Percentiles rank a stretch among this genome's conserved stretches.
Conservation (phyloP, 2,113 vertebrate genomes). For the Misgurnus mizolepis region DNA sequence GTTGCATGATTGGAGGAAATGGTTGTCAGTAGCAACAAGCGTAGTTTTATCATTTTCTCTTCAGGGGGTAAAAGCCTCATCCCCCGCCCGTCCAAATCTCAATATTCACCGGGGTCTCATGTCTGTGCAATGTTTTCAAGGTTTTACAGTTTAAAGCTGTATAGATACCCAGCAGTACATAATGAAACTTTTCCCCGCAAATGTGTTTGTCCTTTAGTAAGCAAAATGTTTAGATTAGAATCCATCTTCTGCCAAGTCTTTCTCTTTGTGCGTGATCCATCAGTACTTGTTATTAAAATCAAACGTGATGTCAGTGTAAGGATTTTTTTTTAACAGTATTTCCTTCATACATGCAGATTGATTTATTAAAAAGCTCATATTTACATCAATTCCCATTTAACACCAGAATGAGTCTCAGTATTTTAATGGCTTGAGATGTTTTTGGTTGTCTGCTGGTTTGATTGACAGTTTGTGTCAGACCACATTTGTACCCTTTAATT, state of each 20-base stretch:
- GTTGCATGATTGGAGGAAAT: conserved; percentile 55
- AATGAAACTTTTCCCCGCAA: background rate
- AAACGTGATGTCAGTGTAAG: too few relatives aligned
- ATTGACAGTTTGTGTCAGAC: background rate
- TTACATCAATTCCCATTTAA: background rate
- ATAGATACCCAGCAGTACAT: too few relatives aligned
- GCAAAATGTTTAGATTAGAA: too few relatives aligned
- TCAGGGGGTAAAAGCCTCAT: conserved; percentile 17
- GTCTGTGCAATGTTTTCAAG: background rate
- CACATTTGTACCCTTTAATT: conserved; percentile 4
- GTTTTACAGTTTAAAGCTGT: too few relatives aligned
- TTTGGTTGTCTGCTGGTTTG: conserved; percentile 4
- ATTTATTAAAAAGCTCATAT: too few relatives aligned
- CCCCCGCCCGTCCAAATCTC: conserved; percentile 34
- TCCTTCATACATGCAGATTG: too few relatives aligned
- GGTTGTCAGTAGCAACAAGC: conserved; percentile 53
- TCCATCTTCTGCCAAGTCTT: too few relatives aligned
- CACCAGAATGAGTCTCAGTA: background rate
- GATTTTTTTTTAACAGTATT: too few relatives aligned
- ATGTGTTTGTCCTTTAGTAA: background rate
- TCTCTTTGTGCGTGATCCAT: too few relatives aligned
- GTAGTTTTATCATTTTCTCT: conserved; percentile 48
- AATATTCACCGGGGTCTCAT: conserved; percentile 30
- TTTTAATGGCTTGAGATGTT: background rate
- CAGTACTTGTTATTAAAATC: too few relatives aligned